Evolutionary conservation across 2,888 invertebrate genomes (phyloP).

Genomic region (Aphidius colemani): DNA sequence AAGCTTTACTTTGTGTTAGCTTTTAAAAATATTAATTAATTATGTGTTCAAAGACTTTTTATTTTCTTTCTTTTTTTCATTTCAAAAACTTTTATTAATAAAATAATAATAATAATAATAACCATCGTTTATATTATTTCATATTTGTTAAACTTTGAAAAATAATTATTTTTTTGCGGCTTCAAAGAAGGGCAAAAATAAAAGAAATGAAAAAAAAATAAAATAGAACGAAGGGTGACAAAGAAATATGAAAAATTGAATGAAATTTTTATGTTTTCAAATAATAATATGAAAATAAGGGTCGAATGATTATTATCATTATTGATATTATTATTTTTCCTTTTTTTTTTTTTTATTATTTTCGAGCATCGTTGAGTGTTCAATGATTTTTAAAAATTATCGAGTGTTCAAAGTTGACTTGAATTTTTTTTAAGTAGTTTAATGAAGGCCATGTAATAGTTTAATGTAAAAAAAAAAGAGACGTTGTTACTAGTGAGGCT

Average conservation of each 20-base stretch:
- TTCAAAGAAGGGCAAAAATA: background rate
- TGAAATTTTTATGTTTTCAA: too few relatives aligned
- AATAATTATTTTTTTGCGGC: background rate
- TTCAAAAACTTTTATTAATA: background rate
- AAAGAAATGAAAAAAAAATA: constrained; percentile 27
- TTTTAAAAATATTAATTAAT: background rate
- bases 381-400: too few relatives aligned
- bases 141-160: background rate
- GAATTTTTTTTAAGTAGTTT: too few relatives aligned
- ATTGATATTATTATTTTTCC: too few relatives aligned
- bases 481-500: constrained; percentile 54
- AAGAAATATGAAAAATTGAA: background rate
- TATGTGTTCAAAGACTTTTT: background rate
- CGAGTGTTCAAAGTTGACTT: too few relatives aligned
- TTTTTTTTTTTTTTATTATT: too few relatives aligned
- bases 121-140: background rate
- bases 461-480: constrained; percentile 37
- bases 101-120: background rate
- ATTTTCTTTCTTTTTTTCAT: too few relatives aligned
- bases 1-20: background rate
- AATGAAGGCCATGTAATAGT: too few relatives aligned
- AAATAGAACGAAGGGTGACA: constrained; percentile 23
- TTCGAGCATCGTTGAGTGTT: too few relatives aligned
- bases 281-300: constrained; percentile 32
- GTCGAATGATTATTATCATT: constrained; percentile 28